Base-by-base conservation (phyloP, 2,113 vertebrate species). In the Arothron firmamentum region DNA sequence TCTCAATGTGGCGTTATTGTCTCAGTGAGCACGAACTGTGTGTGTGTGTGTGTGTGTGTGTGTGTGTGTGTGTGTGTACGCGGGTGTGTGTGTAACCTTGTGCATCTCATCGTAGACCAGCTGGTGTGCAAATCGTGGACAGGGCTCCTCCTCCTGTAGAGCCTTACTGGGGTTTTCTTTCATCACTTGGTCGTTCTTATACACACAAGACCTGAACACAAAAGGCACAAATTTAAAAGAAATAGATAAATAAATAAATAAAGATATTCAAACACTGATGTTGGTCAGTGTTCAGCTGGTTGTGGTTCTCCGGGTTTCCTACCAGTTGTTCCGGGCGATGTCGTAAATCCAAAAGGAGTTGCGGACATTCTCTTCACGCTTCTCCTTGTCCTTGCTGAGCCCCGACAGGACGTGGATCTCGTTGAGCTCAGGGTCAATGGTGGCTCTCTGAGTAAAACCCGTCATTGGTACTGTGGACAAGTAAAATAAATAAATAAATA, bases 281-380 rank as follows among this genome's bases (percentile, higher is more conserved):
- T 25, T 25, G 25, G 25, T 25, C 25, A 25, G 25, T 25, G 25
- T 25, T 25, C 5, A 25, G 5, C 3, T n/a, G n/a, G n/a, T n/a
- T n/a, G n/a, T n/a, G n/a, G n/a, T n/a, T n/a, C 6, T 31, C 17
- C 45, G 8, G 45, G 1, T 12, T 31, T 50, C 77, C 52, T 91
- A 99, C 97, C 97, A 99, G 87, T 93, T 97, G 87, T 99, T 99
- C 56, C 96, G 93, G 56, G 95, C 94, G 23, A 99, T 99, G 90
- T 99, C 96, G 43, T 99, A 99, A 86, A 99, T 98, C 97, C 97
- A 99, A 90, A 99, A 99, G 45, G 97, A 99, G 92, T 99, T 99
- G 72, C 96, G 93, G 34, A 99, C 97, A 2, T 99, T 99, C 84
- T 99, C 96, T 81, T 99, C 96, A 0, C 96, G 88, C 34, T 99